Evolutionary conservation across 2,888 invertebrate genomes (phyloP).

Genomic region (Macrophya alboannulata): DNA sequence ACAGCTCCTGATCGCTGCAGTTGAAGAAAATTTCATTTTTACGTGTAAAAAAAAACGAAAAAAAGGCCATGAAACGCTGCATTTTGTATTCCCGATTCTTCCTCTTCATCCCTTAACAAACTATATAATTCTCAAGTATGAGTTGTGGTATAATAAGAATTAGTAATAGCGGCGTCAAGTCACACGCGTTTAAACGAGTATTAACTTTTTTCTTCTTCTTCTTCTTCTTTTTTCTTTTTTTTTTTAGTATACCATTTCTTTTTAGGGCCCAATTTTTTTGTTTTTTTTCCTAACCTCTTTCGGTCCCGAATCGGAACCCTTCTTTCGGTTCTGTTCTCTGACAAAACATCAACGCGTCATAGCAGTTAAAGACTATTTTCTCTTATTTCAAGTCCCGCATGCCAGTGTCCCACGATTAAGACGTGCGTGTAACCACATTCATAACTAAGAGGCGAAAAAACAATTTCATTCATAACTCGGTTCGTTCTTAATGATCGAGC

Average conservation of each 20-base stretch:
- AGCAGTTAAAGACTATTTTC: slow-evolving; percentile 57
- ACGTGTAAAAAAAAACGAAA: too few relatives aligned
- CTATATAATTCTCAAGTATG: too few relatives aligned
- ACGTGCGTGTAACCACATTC: slow-evolving; percentile 45
- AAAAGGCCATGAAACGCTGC: too few relatives aligned
- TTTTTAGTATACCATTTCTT: slow-evolving; percentile 45
- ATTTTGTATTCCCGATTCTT: background rate
- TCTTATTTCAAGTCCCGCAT: slow-evolving; percentile 59
- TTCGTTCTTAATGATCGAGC: slow-evolving; percentile 55
- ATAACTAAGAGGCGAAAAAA: slow-evolving; percentile 44
- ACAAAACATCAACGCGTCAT: slow-evolving; percentile 63
- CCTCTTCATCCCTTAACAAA: too few relatives aligned
- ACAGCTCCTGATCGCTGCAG: too few relatives aligned
- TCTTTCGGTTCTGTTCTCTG: background rate
- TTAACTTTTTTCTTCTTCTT: slow-evolving; percentile 55
- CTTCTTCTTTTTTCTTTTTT: slow-evolving; percentile 54
- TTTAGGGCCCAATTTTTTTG: slow-evolving; percentile 55
- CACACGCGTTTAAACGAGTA: slow-evolving; percentile 48
- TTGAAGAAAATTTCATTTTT: background rate
- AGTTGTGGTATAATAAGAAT: background rate
- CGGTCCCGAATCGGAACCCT: background rate
- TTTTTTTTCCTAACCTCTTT: background rate
- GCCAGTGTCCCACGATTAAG: slow-evolving; percentile 68
- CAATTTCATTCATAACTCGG: slow-evolving; percentile 57
- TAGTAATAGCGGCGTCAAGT: slow-evolving; percentile 21